Base-by-base conservation (phyloP, 2,888 invertebrate species). In the Ctena decussata region DNA sequence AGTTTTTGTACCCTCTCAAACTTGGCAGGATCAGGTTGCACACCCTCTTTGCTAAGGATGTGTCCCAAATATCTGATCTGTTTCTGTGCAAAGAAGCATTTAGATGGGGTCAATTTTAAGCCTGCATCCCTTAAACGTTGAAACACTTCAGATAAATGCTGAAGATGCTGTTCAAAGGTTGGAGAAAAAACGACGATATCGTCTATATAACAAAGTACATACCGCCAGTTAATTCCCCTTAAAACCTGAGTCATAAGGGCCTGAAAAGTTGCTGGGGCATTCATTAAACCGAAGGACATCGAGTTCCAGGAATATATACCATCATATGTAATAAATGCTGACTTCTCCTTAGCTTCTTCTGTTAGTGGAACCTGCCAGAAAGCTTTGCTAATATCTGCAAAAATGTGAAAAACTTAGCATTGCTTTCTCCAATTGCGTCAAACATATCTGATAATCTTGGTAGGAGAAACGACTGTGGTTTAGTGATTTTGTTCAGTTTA, bases 361-460 rank as follows among this genome's bases (percentile, higher is more conserved):
- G 72, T 71, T 18, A 87, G 27, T 0, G 80, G 81, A 15, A 87
- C 76, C 41, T 89, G 86, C 83, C 84, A 87, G 60, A 81, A 89
- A 1, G 83, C 82, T 46, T 76, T 76, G 2, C 72, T 65, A 21
- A 90, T 39, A 72, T 90, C 90, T 18, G n/a, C n/a, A 86, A 24
- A 30, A 60, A 73, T 11, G 86, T 71, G 69, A 87, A 89, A 65
- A 73, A 75, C 12, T 79, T n/a, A 0, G 86, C 81, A 27, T 89
- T 75, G 18, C 80, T 32, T 32, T 85, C 82, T 1, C 89, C 86
- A n/a, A 89, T 70, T 8, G 87, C 65, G 70, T 82, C 89, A 77
- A 82, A 77, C 0, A 87, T 74, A 49, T 89, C 89, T 27, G 81
- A 76, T 0, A 86, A n/a, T 5, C 84, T 76, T 11, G 89, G 89